Percentiles rank a stretch among this genome's conserved stretches.
These are phyloP conservation scores for Silurus glanis DNA, from an alignment of 2,113 vertebrate species.

Conservation along the genomic window DNA sequence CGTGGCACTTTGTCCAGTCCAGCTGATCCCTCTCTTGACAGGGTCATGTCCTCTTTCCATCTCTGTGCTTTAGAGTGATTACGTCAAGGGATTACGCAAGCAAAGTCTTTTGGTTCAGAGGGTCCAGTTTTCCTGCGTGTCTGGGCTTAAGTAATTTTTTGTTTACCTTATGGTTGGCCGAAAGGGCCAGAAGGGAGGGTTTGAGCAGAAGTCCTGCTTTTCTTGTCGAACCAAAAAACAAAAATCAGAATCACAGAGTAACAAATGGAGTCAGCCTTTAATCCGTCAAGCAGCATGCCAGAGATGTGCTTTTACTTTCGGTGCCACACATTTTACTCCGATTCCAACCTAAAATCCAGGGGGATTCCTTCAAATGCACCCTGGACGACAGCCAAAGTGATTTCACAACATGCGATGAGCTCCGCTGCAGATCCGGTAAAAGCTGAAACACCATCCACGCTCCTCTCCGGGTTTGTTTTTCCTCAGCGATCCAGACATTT, in stretches of 20 bases:
- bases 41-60: conserved; percentile 67
- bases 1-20: conserved; percentile 32
- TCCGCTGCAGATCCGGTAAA: conserved; percentile 60
- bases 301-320: conserved; percentile 58
- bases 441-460: conserved; percentile 56
- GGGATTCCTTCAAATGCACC: conserved; percentile 54
- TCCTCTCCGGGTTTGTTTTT: conserved; percentile 56
- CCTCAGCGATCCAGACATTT: conserved; percentile 60
- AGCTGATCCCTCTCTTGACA: conserved; percentile 69
- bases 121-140: conserved; percentile 21
- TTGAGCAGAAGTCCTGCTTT: not conserved
- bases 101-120: not conserved
- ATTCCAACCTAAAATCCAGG: conserved; percentile 63
- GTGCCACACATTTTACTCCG: conserved; percentile 57
- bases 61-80: conserved; percentile 14
- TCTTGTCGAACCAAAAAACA: not conserved
- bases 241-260: conserved; percentile 15
- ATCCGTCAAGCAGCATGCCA: not conserved
- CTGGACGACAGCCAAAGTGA: conserved; percentile 63
- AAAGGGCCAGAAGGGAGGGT: not conserved
- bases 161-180: conserved; percentile 11
- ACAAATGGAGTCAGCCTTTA: not conserved
- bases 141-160: conserved; percentile 27
- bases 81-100: not conserved
- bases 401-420: conserved; percentile 66